Evolutionary conservation across 2,888 invertebrate species (phyloP).

Genomic region (Eupeodes latifasciatus): DNA sequence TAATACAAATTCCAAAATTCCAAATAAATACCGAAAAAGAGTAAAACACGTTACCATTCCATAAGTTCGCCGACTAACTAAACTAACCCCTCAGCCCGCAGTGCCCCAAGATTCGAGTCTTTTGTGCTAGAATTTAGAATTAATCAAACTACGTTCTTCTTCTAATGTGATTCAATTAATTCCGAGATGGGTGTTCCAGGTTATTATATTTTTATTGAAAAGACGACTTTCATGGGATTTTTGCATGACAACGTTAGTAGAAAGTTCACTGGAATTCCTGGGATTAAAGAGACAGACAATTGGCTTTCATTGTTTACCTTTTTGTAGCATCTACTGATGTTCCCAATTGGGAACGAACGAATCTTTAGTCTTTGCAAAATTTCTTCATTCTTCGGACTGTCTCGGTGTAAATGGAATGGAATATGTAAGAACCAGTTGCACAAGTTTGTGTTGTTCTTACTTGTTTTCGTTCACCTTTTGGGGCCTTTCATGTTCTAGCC

Average conservation of each 20-base stretch:
- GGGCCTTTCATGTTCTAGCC: not conserved
- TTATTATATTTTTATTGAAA: not conserved
- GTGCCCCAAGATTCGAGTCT: not conserved
- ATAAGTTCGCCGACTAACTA: not conserved
- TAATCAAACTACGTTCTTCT: constrained; percentile 55
- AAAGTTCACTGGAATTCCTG: constrained; percentile 49
- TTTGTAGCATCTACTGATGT: not conserved
- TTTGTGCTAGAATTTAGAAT: constrained; percentile 32
- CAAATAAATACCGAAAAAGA: not conserved
- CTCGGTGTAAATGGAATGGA: constrained; percentile 35
- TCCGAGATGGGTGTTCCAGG: constrained; percentile 27
- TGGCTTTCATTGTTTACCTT: constrained; percentile 59
- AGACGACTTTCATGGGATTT: not conserved
- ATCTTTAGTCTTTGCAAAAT: constrained; percentile 2
- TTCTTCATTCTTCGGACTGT: constrained; percentile 5
- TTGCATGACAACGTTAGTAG: constrained; percentile 20
- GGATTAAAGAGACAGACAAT: not conserved
- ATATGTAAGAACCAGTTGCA: constrained; percentile 71
- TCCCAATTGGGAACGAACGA: not conserved
- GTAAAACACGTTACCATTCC: constrained; percentile 38
- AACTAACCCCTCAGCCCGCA: not conserved
- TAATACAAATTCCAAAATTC: constrained; percentile 43
- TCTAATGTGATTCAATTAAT: constrained; percentile 49
- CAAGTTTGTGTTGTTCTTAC: constrained; percentile 59
- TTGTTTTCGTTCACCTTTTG: constrained; percentile 25